Conservation (phyloP, 2,888 invertebrate genomes). For the Oligia latruncula region DNA sequence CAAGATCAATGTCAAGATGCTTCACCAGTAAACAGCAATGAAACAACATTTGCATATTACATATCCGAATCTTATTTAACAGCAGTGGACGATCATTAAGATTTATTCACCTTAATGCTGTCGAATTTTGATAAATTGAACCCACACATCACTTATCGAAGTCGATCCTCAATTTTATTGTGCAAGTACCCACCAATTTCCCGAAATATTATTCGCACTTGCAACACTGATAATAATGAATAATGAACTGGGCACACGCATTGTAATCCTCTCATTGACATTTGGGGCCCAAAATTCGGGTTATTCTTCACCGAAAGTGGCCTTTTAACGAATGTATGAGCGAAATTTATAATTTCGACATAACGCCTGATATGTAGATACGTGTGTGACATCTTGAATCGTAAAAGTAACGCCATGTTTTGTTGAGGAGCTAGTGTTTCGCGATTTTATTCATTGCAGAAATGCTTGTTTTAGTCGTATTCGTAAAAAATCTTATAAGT, state of each 20-base stretch:
- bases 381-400: constrained; percentile 50
- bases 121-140: constrained; percentile 27
- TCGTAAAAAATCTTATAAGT: not conserved
- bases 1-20: not conserved
- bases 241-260: constrained; percentile 59
- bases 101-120: constrained; percentile 7
- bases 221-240: constrained; percentile 61
- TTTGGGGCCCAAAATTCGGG: constrained; percentile 64
- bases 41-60: constrained; percentile 1
- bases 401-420: constrained; percentile 31
- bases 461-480: not conserved
- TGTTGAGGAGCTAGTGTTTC: constrained; percentile 16
- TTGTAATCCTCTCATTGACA: constrained; percentile 71
- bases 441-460: not conserved
- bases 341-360: constrained; percentile 62
- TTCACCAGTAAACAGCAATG: not conserved
- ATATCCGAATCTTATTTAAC: not conserved
- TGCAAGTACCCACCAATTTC: constrained; percentile 39
- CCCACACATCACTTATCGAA: constrained; percentile 12
- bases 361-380: constrained; percentile 29
- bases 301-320: constrained; percentile 63
- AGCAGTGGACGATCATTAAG: not conserved
- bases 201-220: constrained; percentile 46
- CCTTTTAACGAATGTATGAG: constrained; percentile 58
- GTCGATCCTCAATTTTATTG: constrained; percentile 24